Evolutionary conservation across 2,888 invertebrate genomes (phyloP).

Genomic region (Lottia gigantea): DNA sequence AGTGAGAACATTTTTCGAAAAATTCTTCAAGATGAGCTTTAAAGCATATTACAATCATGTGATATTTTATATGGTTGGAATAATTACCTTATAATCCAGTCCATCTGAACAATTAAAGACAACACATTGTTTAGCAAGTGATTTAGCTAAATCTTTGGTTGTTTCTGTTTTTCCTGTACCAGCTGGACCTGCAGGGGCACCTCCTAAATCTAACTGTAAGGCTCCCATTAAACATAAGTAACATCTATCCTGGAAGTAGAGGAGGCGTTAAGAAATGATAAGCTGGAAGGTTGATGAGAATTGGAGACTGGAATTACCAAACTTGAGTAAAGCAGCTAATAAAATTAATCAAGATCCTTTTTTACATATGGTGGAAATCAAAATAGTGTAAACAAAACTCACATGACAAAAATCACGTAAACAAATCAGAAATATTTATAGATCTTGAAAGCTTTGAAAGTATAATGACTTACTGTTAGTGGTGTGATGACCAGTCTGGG

Average conservation of each 20-base stretch:
- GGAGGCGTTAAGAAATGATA: background rate
- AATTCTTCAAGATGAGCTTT: too few relatives aligned
- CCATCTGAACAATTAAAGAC: slow-evolving; percentile 93
- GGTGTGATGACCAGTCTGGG: slow-evolving; percentile 69
- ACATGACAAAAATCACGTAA: too few relatives aligned
- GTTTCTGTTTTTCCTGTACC: slow-evolving; percentile 92
- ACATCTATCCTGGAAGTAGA: slow-evolving; percentile 72
- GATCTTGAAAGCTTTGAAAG: too few relatives aligned
- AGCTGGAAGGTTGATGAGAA: background rate
- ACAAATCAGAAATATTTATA: too few relatives aligned
- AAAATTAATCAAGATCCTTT: too few relatives aligned
- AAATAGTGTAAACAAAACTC: too few relatives aligned
- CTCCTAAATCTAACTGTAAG: slow-evolving; percentile 84
- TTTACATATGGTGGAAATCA: too few relatives aligned
- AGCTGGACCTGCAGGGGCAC: slow-evolving; percentile 89
- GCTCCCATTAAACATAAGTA: slow-evolving; percentile 92
- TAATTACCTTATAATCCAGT: slow-evolving; percentile 71
- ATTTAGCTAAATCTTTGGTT: slow-evolving; percentile 88
- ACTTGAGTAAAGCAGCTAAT: background rate
- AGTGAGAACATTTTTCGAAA: too few relatives aligned
- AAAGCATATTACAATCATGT: background rate
- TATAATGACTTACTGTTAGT: slow-evolving; percentile 61
- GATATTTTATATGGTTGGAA: background rate
- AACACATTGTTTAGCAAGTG: slow-evolving; percentile 88
- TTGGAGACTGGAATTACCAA: background rate